These are phyloP conservation scores for Torymus tubicola DNA, from an alignment of 2,888 invertebrate genomes.

Conservation along the genomic window DNA sequence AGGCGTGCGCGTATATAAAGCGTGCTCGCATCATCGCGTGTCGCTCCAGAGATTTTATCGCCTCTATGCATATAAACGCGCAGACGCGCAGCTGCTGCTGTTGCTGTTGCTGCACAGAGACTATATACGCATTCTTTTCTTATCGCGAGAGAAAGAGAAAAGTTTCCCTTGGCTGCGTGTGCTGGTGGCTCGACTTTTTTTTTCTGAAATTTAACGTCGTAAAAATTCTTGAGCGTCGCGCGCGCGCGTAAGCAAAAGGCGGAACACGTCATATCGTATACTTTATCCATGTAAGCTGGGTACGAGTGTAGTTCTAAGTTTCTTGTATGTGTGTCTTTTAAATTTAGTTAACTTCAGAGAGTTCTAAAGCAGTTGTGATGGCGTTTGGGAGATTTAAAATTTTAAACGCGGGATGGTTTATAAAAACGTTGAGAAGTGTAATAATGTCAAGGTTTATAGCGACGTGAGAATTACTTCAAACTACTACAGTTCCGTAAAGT, in stretches of 20 bases:
- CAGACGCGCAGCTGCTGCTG: constrained; percentile 2
- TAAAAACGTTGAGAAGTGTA: no score
- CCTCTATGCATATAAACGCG: constrained; percentile 9
- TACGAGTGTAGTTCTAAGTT: no score
- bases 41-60: constrained; percentile 52
- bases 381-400: no score
- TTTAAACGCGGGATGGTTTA: no score
- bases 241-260: neutral
- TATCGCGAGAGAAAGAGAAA: constrained; percentile 18
- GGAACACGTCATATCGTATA: neutral
- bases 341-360: no score
- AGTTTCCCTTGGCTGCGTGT: neutral
- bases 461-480: no score
- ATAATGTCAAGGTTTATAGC: no score
- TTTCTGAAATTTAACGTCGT: constrained; percentile 6
- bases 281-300: no score
- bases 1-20: no score
- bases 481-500: no score
- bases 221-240: constrained; percentile 10
- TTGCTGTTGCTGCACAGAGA: neutral
- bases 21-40: constrained; percentile 24
- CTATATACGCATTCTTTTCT: constrained; percentile 37
- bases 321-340: no score
- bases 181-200: neutral
- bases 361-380: no score